Conservation (phyloP, 1,140 invertebrate species). For the Gryllus bimaculatus region DNA sequence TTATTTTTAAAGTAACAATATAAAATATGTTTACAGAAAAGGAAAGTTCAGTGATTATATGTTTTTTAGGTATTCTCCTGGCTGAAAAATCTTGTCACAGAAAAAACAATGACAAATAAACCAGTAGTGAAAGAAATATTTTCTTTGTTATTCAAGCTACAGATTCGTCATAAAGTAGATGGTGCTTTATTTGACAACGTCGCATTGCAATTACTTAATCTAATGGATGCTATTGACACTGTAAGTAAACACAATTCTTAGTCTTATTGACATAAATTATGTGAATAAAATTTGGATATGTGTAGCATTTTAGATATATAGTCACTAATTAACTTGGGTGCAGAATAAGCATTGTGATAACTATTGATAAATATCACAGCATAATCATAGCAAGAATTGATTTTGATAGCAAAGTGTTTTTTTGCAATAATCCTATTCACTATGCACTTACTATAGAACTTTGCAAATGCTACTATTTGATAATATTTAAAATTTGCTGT, state of each 20-base stretch:
- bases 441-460: too few relatives aligned
- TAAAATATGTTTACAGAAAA: neutral
- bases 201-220: neutral
- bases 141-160: neutral
- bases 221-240: neutral
- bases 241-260: neutral
- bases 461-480: too few relatives aligned
- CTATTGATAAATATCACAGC: too few relatives aligned
- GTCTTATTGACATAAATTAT: neutral
- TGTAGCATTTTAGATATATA: too few relatives aligned
- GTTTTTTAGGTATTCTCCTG: neutral
- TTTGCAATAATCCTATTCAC: too few relatives aligned
- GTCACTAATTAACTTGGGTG: too few relatives aligned
- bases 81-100: neutral
- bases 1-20: too few relatives aligned
- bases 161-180: neutral
- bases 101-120: neutral
- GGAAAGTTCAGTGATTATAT: neutral
- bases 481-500: too few relatives aligned
- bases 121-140: neutral
- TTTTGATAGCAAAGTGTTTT: too few relatives aligned
- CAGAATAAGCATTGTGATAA: too few relatives aligned
- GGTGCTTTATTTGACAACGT: neutral
- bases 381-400: too few relatives aligned
- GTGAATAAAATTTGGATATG: neutral